A percentile compares a stretch with the other conserved stretches of the same genome.
phyloP scores from a whole-genome alignment of 2,113 vertebrate species.

The Dryoscopus gambensis region DNA sequence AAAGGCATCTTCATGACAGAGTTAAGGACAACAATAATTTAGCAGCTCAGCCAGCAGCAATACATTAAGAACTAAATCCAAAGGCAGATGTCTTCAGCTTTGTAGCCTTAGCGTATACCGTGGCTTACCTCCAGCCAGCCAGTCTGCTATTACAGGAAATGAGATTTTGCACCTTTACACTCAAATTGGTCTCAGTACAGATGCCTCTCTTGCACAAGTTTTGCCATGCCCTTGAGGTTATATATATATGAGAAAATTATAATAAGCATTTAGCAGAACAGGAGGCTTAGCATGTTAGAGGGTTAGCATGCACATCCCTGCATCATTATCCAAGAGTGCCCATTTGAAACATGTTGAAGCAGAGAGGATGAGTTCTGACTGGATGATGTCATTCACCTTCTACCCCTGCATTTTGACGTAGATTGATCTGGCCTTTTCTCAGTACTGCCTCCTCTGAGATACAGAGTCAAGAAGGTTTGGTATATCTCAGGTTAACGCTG shows the following conservation, averaged over 20 bases:
- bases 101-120: rapidly evolving
- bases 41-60: not conserved
- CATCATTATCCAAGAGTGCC: not conserved
- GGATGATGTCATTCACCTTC: not conserved
- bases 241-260: not conserved
- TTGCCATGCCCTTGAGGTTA: not conserved
- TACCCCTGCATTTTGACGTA: not conserved
- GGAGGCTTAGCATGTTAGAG: not conserved
- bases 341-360: not conserved
- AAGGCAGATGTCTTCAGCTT: not conserved
- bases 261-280: not conserved
- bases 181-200: not conserved
- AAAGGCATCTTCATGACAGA: not conserved
- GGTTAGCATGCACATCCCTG: not conserved
- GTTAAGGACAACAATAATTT: not conserved
- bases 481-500: not conserved
- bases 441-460: not conserved
- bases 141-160: not conserved
- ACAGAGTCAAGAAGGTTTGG: not conserved
- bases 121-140: not conserved
- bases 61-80: not conserved
- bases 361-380: not conserved
- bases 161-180: not conserved
- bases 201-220: not conserved
- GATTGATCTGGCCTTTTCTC: not conserved